These are phyloP conservation scores for Augiades crinisus DNA, from an alignment of 2,888 invertebrate genomes.

Conservation along the genomic window DNA sequence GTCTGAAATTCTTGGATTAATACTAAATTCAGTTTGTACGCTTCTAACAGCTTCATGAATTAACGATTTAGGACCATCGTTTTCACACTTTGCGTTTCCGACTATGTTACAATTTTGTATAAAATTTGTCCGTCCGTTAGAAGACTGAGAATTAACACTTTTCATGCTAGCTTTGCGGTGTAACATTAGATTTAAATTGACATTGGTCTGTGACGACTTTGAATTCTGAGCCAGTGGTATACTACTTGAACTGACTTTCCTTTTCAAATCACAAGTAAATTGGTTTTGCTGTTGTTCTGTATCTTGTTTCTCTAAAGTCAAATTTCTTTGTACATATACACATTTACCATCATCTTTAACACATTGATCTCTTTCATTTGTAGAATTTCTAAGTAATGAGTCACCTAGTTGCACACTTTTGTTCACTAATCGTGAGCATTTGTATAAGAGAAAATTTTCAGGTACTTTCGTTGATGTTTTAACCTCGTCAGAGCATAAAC, in stretches of 20 bases:
- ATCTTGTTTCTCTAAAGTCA: background rate
- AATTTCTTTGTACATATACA: background rate
- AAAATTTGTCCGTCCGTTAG: conserved; percentile 17
- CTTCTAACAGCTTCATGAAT: conserved; percentile 55
- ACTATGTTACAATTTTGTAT: too few relatives aligned
- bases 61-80: conserved; percentile 6
- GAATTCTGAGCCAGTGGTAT: conserved; percentile 35
- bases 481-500: conserved; percentile 52
- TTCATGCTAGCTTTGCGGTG: conserved; percentile 35
- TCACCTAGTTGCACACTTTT: conserved; percentile 43
- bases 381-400: conserved; percentile 26
- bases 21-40: conserved; percentile 70
- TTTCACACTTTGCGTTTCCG: background rate
- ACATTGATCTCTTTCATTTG: conserved; percentile 22
- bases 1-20: conserved; percentile 65
- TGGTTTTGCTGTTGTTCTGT: background rate
- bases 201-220: conserved; percentile 61
- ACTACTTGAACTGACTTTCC: conserved; percentile 26
- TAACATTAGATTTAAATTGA: conserved; percentile 45
- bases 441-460: conserved; percentile 57
- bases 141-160: conserved; percentile 36
- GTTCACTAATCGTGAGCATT: conserved; percentile 52
- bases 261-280: background rate
- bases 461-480: conserved; percentile 39
- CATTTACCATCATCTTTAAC: conserved; percentile 3